Percentiles rank a stretch among this genome's conserved stretches.
Conservation (phyloP, 2,113 vertebrate species). For the Colistium nudipinnis region DNA sequence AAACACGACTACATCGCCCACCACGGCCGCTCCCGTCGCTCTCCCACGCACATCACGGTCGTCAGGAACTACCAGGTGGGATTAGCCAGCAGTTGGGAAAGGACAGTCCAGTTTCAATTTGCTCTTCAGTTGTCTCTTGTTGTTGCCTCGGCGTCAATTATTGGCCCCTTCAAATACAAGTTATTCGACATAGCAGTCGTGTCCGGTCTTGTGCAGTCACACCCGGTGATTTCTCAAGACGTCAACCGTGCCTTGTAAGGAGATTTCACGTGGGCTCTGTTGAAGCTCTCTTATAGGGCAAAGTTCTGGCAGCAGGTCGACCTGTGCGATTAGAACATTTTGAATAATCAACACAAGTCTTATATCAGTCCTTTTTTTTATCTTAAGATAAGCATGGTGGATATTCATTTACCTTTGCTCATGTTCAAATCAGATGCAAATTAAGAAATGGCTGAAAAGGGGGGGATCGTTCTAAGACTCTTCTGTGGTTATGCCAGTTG, state of each 20-base stretch:
- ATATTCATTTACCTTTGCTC: no score
- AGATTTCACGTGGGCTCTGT: not conserved
- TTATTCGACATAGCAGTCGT: not conserved
- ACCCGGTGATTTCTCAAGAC: not conserved
- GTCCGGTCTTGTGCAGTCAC: constrained; percentile 20
- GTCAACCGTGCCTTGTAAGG: not conserved
- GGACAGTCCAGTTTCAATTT: not conserved
- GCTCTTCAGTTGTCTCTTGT: not conserved
- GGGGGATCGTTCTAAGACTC: no score
- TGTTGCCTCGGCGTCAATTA: not conserved
- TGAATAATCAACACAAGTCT: constrained; percentile 11
- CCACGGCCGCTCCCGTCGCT: constrained; percentile 72
- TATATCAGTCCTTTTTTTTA: not conserved
- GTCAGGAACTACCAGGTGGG: constrained; percentile 88
- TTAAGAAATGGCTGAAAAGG: not conserved
- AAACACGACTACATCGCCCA: constrained; percentile 84
- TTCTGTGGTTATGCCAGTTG: not conserved
- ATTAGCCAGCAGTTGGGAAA: not conserved
- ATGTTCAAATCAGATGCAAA: not conserved
- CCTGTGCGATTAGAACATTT: not conserved
- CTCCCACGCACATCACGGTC: constrained; percentile 83
- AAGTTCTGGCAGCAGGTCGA: constrained; percentile 5
- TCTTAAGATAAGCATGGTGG: not conserved
- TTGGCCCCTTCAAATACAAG: no score
- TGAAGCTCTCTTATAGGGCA: not conserved